Conservation (phyloP, 2,113 vertebrate species). For the Apodemus speciosus region DNA sequence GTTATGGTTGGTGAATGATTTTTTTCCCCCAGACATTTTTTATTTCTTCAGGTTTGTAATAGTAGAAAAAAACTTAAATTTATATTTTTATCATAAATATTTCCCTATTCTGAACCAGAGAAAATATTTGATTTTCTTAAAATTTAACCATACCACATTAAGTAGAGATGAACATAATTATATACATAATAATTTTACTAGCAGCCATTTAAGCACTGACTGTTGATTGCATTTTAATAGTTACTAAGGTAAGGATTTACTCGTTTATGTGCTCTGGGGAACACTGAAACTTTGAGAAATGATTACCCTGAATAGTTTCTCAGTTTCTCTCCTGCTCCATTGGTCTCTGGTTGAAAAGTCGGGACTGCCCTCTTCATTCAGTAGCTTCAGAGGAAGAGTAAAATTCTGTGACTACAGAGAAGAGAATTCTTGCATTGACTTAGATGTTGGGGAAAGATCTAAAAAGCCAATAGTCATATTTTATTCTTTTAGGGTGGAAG, state of each 20-base stretch:
- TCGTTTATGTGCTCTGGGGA: not conserved
- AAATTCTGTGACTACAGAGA: not conserved
- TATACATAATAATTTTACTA: not conserved
- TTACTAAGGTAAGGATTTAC: not conserved
- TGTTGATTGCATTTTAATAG: constrained; percentile 21
- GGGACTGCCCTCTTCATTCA: not conserved
- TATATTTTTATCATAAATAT: constrained; percentile 14
- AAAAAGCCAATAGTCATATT: not conserved
- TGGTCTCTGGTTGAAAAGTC: not conserved
- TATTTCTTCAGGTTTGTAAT: constrained; percentile 31
- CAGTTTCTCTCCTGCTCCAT: not conserved
- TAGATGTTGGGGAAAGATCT: not conserved
- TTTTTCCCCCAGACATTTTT: not conserved
- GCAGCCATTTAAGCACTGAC: constrained; percentile 10
- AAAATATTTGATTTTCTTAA: constrained; percentile 55
- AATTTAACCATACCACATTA: not conserved
- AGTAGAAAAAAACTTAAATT: constrained; percentile 10
- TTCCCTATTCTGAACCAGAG: constrained; percentile 50
- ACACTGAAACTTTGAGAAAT: not conserved
- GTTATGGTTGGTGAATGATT: not conserved
- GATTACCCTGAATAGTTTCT: not conserved
- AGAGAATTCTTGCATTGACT: not conserved
- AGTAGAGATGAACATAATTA: constrained; percentile 26
- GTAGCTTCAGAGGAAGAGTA: not conserved
- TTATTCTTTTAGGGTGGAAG: constrained; percentile 22